Percentiles rank a stretch among this genome's conserved stretches.
Conservation (phyloP, 2,797 vertebrate genomes). For the Typhlichthys subterraneus region DNA sequence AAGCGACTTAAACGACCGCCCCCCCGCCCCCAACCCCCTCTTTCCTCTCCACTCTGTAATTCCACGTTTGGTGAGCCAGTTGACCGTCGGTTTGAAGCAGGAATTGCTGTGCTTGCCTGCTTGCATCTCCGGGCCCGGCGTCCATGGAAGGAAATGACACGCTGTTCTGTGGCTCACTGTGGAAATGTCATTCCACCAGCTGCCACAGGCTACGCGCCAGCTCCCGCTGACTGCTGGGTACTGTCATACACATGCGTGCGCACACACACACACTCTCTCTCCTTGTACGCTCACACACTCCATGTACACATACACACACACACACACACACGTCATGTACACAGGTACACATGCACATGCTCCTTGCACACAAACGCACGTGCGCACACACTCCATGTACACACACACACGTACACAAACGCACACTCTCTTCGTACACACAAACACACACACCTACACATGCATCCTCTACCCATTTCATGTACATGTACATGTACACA, state of each 20-base stretch:
- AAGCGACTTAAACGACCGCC: too few relatives aligned
- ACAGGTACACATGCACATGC: constrained; percentile 21
- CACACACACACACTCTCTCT: neutral
- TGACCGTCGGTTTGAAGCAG: constrained; percentile 47
- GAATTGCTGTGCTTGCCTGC: constrained; percentile 45
- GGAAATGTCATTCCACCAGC: constrained; percentile 75
- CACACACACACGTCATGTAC: neutral
- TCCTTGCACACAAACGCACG: neutral
- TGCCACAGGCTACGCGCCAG: constrained; percentile 60
- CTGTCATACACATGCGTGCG: neutral
- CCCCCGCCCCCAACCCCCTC: neutral
- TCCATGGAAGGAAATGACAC: constrained; percentile 59
- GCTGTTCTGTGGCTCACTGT: constrained; percentile 63
- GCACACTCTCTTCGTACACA: neutral
- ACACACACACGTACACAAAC: too few relatives aligned
- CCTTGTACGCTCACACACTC: too few relatives aligned
- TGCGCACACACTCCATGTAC: too few relatives aligned
- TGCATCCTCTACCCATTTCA: too few relatives aligned
- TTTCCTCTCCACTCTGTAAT: neutral
- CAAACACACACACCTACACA: constrained; percentile 17
- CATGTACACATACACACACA: neutral
- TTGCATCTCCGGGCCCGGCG: constrained; percentile 47
- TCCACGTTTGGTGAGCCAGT: constrained; percentile 21
- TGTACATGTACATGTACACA: neutral
- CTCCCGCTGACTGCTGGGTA: constrained; percentile 55